Base-by-base conservation (phyloP, 2,113 vertebrate species). In the Epinephelus moara region DNA sequence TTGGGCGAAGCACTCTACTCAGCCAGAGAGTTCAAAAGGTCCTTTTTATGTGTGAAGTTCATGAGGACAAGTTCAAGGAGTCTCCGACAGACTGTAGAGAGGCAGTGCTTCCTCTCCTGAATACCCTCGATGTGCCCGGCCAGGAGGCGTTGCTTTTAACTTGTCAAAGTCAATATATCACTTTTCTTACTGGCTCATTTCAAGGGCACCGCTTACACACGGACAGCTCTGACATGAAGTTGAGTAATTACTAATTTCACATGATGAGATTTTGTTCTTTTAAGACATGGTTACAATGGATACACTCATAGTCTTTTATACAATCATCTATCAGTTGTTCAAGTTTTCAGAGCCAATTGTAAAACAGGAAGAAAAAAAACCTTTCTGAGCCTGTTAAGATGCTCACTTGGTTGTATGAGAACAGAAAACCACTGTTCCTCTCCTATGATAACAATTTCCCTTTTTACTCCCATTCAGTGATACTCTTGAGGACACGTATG, bases 81-180 rank as follows among this genome's bases (percentile, higher is more conserved):
- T 49, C 80, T 75, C 27, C 4, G 1, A 55, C 21, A 17, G 64
- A 19, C 70, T 63, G 27, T 3, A 23, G 40, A 8, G 50, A 75
- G 69, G 42, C 30, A 1, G 57, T 2, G 67, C 73, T 75, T 82
- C 74, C 67, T 70, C 62, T 50, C 49, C 60, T 37, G 55, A 47
- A 42, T 40, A 25, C 23, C 66, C 52, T 55, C 12, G 11, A 25
- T 1, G 33, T 74, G 37, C 18, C 21, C 9, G 4, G 4, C 33
- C 27, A 61, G 60, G 11, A 67, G 66, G 23, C 68, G 61, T 30
- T 62, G 64, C 82, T 80, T 85, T 82, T 63, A 85, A 80, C 33
- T 82, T 76, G 79, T 85, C 80, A 82, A 42, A 85, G 70, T 68
- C 66, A n/a, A 67, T 82, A 18, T 21, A 70, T 78, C 78, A 70